phyloP scores from a whole-genome alignment of 1,140 invertebrate species.

The Procambarus virginalis region DNA sequence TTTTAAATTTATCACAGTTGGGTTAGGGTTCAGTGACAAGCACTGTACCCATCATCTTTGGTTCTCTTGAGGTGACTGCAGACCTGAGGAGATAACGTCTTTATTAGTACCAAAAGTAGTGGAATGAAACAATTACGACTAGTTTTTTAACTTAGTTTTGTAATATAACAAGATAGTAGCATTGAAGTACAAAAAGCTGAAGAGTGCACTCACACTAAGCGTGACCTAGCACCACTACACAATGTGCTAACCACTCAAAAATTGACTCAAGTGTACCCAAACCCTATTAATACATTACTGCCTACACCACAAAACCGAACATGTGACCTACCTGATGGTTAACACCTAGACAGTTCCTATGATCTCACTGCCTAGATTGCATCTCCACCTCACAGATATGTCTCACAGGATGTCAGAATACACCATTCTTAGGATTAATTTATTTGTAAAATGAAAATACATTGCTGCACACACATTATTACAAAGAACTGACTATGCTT shows the following conservation, averaged over 20 bases:
- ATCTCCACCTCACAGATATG: slow-evolving; percentile 29
- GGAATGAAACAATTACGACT: not conserved
- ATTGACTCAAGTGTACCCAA: slow-evolving; percentile 35
- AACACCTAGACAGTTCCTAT: slow-evolving; percentile 56
- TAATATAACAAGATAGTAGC: slow-evolving; percentile 27
- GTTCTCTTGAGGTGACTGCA: not conserved
- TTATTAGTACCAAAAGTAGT: slow-evolving; percentile 11
- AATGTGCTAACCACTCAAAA: slow-evolving; percentile 66
- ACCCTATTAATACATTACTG: slow-evolving; percentile 61
- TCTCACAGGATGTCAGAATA: slow-evolving; percentile 56
- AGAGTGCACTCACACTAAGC: slow-evolving; percentile 65
- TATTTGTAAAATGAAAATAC: slow-evolving; percentile 68
- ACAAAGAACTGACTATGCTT: slow-evolving; percentile 61
- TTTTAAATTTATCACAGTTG: not conserved
- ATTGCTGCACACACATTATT: slow-evolving; percentile 59
- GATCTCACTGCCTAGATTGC: slow-evolving; percentile 57
- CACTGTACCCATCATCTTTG: not conserved
- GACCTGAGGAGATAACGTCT: slow-evolving; percentile 43
- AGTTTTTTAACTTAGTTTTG: not conserved
- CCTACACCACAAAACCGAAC: slow-evolving; percentile 64
- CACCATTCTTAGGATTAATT: slow-evolving; percentile 66
- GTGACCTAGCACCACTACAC: slow-evolving; percentile 63
- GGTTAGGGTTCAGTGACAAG: not conserved
- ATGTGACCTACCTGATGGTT: slow-evolving; percentile 41
- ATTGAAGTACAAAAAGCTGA: slow-evolving; percentile 32